phyloP scores from a whole-genome alignment of 2,888 invertebrate species.

The Phania funesta region DNA sequence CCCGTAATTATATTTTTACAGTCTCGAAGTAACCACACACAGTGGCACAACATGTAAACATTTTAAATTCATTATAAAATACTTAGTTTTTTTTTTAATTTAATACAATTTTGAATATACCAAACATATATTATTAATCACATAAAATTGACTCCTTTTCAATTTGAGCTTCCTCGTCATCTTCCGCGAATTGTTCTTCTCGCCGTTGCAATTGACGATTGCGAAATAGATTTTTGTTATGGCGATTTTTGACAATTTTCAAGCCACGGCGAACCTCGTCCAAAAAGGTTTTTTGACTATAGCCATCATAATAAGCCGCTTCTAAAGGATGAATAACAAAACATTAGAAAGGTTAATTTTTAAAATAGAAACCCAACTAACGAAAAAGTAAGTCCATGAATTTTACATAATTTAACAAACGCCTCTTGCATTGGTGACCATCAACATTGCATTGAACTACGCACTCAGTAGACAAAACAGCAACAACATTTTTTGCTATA shows the following conservation, averaged over 20 bases:
- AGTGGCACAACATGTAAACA: too few species aligned
- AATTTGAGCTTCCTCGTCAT: background rate
- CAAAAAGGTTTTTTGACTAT: constrained; percentile 39
- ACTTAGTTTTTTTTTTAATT: too few species aligned
- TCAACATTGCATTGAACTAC: constrained; percentile 42
- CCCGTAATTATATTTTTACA: too few species aligned
- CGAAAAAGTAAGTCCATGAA: constrained; percentile 57
- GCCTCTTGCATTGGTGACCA: constrained; percentile 30
- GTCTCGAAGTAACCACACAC: too few species aligned
- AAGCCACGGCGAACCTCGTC: constrained; percentile 41
- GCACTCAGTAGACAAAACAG: constrained; percentile 25
- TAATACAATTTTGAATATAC: too few species aligned
- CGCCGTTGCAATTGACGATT: constrained; percentile 8
- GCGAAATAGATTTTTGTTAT: constrained; percentile 33
- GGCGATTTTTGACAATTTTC: constrained; percentile 45
- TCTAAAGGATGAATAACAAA: background rate
- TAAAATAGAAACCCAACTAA: constrained; percentile 8
- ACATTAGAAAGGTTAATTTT: background rate
- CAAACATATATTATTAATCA: too few species aligned
- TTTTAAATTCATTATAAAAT: too few species aligned
- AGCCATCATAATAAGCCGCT: constrained; percentile 47
- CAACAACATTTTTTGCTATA: constrained; percentile 23
- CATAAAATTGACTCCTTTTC: too few species aligned
- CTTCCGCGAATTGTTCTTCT: background rate
- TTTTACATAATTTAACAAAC: constrained; percentile 44